Evolutionary conservation across 2,888 invertebrate species (phyloP).

Genomic region (Synergus laeviventris): DNA sequence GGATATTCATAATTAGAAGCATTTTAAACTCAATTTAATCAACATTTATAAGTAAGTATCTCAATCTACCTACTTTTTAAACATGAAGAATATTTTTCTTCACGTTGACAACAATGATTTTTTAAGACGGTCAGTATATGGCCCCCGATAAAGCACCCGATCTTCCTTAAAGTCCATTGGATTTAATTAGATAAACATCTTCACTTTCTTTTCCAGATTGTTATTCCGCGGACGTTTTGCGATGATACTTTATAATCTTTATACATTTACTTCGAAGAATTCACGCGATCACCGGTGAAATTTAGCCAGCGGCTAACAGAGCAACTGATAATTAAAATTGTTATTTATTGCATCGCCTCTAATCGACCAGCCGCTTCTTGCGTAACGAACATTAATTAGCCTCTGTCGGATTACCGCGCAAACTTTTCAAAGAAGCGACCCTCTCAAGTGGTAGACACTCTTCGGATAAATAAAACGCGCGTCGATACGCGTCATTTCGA

Average conservation of each 20-base stretch:
- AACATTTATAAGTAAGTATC: too few relatives aligned
- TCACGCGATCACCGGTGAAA: constrained; percentile 52
- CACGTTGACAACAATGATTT: too few relatives aligned
- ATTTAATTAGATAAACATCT: background rate
- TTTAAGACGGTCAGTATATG: too few relatives aligned
- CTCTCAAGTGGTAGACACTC: constrained; percentile 34
- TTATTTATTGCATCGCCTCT: constrained; percentile 63
- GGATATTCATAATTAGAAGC: too few relatives aligned
- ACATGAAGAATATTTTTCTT: too few relatives aligned
- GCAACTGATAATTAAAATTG: constrained; percentile 63
- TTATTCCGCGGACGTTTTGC: background rate
- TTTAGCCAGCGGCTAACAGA: constrained; percentile 52
- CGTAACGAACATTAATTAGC: constrained; percentile 62
- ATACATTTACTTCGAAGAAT: constrained; percentile 30
- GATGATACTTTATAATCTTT: constrained; percentile 10
- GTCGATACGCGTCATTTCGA: constrained; percentile 35
- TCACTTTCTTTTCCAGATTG: background rate
- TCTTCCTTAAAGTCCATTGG: background rate
- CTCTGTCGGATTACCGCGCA: constrained; percentile 53
- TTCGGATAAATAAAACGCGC: constrained; percentile 19
- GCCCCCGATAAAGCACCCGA: too few relatives aligned
- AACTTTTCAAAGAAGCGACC: constrained; percentile 39
- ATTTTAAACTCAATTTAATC: too few relatives aligned
- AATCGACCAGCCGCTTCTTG: constrained; percentile 58
- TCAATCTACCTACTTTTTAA: too few relatives aligned